A percentile compares a stretch with the other conserved stretches of the same genome.
Conservation (phyloP, 2,888 invertebrate species). For the Tachina grossa region DNA sequence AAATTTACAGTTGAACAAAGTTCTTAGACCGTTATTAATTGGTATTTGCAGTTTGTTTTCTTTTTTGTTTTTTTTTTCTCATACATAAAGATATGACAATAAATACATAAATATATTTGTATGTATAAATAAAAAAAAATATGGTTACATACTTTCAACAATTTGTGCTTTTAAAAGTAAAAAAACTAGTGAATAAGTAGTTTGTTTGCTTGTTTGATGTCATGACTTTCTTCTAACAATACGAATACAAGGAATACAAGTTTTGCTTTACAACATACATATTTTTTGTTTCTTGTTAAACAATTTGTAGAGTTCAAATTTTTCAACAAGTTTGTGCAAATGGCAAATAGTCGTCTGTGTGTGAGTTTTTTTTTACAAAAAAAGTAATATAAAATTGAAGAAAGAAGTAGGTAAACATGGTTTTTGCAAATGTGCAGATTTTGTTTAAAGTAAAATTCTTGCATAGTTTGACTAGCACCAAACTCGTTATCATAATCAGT, state of each 20-base stretch:
- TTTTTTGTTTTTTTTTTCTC: conserved; percentile 25
- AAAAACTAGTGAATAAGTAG: conserved; percentile 48
- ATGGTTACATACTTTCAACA: conserved; percentile 62
- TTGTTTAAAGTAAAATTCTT: conserved; percentile 68
- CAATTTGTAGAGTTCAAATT: conserved; percentile 54
- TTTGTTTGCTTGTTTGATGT: conserved; percentile 34
- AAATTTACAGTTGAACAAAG: conserved; percentile 64
- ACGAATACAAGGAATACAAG: conserved; percentile 17
- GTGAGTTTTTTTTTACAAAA: conserved; percentile 6
- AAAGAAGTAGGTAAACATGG: not conserved
- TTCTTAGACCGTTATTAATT: conserved; percentile 51
- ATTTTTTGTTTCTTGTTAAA: conserved; percentile 20
- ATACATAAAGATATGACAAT: conserved; percentile 16
- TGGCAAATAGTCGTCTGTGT: conserved; percentile 53
- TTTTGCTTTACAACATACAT: conserved; percentile 37
- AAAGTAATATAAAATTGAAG: conserved; percentile 18
- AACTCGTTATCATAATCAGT: conserved; percentile 75
- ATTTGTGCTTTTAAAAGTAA: conserved; percentile 71
- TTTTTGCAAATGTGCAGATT: conserved; percentile 69
- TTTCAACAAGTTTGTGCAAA: conserved; percentile 70
- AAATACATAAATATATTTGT: conserved; percentile 19
- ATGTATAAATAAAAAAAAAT: conserved; percentile 17
- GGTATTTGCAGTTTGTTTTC: not conserved
- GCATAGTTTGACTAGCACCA: conserved; percentile 81
- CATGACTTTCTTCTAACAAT: conserved; percentile 54